phyloP scores from a whole-genome alignment of 2,113 vertebrate genomes.

The Lophius piscatorius region DNA sequence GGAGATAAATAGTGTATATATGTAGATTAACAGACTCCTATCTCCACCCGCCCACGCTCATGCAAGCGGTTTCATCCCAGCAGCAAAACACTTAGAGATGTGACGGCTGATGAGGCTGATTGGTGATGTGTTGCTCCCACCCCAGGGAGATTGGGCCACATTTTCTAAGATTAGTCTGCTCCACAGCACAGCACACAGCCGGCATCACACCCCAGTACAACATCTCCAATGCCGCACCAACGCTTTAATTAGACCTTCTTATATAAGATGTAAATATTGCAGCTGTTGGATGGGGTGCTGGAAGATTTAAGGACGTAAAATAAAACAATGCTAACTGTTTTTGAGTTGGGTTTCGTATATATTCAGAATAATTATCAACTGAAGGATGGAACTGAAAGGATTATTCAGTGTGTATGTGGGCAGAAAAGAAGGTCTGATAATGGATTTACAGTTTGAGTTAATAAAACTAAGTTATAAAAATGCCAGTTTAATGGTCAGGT shows the following conservation, averaged over 20 bases:
- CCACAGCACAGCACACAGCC: slow-evolving; percentile 40
- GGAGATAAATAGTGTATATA: slow-evolving; percentile 34
- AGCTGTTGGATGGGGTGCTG: background rate
- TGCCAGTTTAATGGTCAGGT: too few relatives aligned
- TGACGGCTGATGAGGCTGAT: slow-evolving; percentile 55
- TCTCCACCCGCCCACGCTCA: slow-evolving; percentile 1
- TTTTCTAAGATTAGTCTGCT: slow-evolving; percentile 74
- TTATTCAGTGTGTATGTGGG: too few relatives aligned
- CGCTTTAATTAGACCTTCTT: slow-evolving; percentile 21
- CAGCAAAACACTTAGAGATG: slow-evolving; percentile 31
- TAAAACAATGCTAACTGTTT: background rate
- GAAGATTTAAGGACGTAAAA: background rate
- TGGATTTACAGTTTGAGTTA: too few relatives aligned
- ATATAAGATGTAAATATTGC: slow-evolving; percentile 30
- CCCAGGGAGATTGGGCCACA: slow-evolving; percentile 49
- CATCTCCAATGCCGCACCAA: background rate
- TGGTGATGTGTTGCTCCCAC: slow-evolving; percentile 57
- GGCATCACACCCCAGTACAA: slow-evolving; percentile 31
- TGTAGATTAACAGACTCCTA: slow-evolving; percentile 29
- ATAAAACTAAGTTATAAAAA: too few relatives aligned
- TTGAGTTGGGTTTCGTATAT: too few relatives aligned
- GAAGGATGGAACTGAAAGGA: too few relatives aligned
- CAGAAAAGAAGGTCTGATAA: too few relatives aligned
- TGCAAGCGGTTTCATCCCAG: slow-evolving; percentile 31
- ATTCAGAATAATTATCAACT: too few relatives aligned